Percentiles rank a stretch among this genome's conserved stretches.
phyloP scores from a whole-genome alignment of 2,888 invertebrate genomes.

The Troides helena region DNA sequence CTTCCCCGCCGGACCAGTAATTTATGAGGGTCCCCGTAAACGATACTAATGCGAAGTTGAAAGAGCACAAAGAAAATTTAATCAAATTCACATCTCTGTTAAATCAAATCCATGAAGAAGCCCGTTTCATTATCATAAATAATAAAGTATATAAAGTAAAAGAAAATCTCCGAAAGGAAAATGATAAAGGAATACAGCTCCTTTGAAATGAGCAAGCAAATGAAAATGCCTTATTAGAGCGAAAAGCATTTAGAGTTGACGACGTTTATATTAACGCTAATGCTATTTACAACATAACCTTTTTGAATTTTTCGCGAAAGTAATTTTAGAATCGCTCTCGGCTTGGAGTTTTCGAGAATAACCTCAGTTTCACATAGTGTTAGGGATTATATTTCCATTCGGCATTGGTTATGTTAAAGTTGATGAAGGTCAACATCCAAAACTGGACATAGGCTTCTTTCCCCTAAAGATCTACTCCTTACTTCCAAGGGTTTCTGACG shows the following conservation, averaged over 20 bases:
- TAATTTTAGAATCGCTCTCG: too few relatives aligned
- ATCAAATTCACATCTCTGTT: constrained; percentile 2
- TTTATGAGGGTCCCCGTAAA: background rate
- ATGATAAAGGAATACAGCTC: constrained; percentile 1
- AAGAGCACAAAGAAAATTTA: background rate
- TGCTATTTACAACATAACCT: too few relatives aligned
- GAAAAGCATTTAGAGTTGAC: constrained; percentile 1
- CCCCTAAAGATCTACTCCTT: too few relatives aligned
- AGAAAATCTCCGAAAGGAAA: background rate
- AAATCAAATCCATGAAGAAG: constrained; percentile 5
- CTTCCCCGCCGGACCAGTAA: background rate
- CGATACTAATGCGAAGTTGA: background rate
- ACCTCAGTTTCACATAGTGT: too few relatives aligned
- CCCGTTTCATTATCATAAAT: constrained; percentile 2
- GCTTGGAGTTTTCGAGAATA: too few relatives aligned
- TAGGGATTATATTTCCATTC: too few relatives aligned
- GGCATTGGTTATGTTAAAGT: too few relatives aligned
- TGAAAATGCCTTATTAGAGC: background rate
- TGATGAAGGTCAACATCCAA: too few relatives aligned
- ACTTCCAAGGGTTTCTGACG: too few relatives aligned
- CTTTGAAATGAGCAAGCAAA: constrained; percentile 6
- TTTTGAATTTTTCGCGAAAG: too few relatives aligned
- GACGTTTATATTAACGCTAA: background rate
- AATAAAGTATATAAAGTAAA: constrained; percentile 1
- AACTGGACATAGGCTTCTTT: too few relatives aligned